Evolutionary conservation across 2,113 vertebrate species (phyloP).

Genomic region (Phasianus colchicus): DNA sequence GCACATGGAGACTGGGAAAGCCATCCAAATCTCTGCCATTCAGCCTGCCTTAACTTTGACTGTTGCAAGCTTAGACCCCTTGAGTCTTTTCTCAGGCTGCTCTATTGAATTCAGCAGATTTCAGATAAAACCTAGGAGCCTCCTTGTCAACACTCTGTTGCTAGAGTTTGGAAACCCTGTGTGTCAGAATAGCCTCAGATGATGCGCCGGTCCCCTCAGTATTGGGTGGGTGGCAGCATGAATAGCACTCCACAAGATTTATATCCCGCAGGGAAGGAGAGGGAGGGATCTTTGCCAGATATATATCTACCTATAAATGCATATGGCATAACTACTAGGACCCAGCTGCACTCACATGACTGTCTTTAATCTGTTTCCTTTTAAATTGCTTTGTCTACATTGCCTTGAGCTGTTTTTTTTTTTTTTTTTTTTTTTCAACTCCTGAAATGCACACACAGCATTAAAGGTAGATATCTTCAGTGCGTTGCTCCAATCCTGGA

Average conservation of each 20-base stretch:
- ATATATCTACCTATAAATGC: background rate
- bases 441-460: background rate
- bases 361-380: conserved; percentile 23
- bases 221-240: background rate
- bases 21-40: background rate
- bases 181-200: background rate
- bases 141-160: background rate
- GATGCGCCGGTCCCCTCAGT: background rate
- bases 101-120: background rate
- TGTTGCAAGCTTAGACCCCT: background rate
- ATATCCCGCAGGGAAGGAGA: background rate
- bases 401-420: conserved; percentile 4
- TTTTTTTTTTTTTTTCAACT: background rate
- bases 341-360: background rate
- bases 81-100: background rate
- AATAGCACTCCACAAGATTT: background rate
- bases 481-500: background rate
- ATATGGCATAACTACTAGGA: background rate
- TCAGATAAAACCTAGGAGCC: background rate
- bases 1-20: background rate
- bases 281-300: background rate
- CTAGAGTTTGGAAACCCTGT: background rate
- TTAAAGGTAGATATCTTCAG: fast-evolving
- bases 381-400: conserved; percentile 14
- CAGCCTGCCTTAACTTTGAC: background rate